Percentiles rank a stretch among this genome's conserved stretches.
Conservation (phyloP, 1,140 invertebrate species). For the Lepidurus packardi region DNA sequence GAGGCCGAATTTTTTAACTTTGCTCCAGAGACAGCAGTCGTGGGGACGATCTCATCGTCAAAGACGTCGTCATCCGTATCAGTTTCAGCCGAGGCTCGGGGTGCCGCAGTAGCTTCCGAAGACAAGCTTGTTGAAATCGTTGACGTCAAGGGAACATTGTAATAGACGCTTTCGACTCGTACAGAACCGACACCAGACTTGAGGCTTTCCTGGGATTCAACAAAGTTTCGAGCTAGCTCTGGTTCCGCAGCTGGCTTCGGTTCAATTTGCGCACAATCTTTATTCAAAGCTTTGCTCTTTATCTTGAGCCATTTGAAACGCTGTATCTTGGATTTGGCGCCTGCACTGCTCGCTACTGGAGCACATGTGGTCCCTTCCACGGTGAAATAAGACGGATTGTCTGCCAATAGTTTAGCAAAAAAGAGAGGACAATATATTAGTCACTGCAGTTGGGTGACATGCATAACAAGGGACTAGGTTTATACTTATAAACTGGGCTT, state of each 20-base stretch:
- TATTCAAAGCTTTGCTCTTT: conserved; percentile 12
- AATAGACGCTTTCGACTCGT: not conserved
- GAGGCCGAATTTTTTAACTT: not conserved
- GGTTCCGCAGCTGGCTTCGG: not conserved
- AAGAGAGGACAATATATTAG: not conserved
- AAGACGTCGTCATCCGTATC: conserved; percentile 29
- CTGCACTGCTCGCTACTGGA: not conserved
- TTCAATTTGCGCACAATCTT: conserved; percentile 10
- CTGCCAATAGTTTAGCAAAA: conserved; percentile 16
- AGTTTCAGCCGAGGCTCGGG: not conserved
- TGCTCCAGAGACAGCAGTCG: not conserved
- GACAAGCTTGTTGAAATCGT: not conserved
- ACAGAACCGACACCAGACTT: not conserved
- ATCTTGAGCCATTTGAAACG: conserved; percentile 30
- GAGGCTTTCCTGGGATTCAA: not conserved
- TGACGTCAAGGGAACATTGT: not conserved
- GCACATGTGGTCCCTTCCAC: not conserved
- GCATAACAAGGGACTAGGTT: not conserved
- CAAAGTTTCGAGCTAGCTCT: not conserved
- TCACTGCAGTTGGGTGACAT: not conserved
- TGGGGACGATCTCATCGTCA: conserved; percentile 7
- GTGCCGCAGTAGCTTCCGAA: not conserved
- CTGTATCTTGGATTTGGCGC: conserved; percentile 12
- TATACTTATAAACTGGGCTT: not conserved
- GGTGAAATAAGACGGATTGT: conserved; percentile 29